phyloP scores from a whole-genome alignment of 1,140 invertebrate genomes.

The Agrilus planipennis region DNA sequence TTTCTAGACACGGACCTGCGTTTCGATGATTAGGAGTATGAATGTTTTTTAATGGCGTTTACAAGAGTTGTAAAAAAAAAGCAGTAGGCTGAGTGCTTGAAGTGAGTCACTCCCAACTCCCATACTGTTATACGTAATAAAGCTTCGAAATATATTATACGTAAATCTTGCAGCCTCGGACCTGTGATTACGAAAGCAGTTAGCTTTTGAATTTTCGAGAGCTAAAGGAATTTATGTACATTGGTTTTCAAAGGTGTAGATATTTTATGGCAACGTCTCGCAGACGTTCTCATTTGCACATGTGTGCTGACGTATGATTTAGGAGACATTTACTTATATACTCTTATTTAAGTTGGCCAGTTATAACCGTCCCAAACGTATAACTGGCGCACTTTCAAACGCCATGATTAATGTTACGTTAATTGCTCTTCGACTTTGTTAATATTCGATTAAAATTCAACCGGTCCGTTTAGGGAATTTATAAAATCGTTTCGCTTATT shows the following conservation, averaged over 20 bases:
- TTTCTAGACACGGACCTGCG: no score
- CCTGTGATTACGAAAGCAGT: constrained; percentile 5
- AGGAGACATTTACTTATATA: constrained; percentile 6
- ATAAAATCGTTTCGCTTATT: no score
- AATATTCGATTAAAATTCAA: constrained; percentile 2
- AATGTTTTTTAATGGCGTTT: no score
- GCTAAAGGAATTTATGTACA: constrained; percentile 6
- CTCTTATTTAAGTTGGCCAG: neutral
- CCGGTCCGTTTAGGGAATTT: neutral
- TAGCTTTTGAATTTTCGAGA: constrained; percentile 6
- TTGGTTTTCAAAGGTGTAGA: constrained; percentile 1
- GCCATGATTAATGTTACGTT: constrained; percentile 3
- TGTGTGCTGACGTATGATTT: constrained; percentile 7
- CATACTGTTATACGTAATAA: no score
- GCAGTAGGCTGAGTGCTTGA: no score
- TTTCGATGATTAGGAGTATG: no score
- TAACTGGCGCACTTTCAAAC: neutral
- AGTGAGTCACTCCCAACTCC: no score
- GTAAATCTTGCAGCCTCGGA: neutral
- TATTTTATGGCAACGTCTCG: constrained; percentile 5
- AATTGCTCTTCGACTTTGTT: neutral
- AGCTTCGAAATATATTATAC: no score
- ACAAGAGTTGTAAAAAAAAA: no score
- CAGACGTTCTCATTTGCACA: constrained; percentile 7
- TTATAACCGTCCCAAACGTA: neutral